A percentile compares a stretch with the other conserved stretches of the same genome.
Evolutionary conservation across 2,888 invertebrate species (phyloP).

Genomic region (Monoplex corrugatus): DNA sequence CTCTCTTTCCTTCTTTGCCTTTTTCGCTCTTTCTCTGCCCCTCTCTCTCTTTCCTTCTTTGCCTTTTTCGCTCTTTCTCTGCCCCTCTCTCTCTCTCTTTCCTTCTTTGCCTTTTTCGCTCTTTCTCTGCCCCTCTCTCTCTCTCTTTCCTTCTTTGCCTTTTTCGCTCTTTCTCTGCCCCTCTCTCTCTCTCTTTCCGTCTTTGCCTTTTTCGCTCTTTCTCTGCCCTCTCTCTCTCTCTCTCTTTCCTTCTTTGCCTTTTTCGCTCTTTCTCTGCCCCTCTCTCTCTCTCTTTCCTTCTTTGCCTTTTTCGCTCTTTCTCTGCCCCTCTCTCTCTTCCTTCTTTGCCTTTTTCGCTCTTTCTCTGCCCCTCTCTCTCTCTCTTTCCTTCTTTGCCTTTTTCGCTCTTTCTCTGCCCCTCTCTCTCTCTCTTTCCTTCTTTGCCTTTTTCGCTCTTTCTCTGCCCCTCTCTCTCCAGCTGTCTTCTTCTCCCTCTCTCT

Average conservation of each 20-base stretch:
- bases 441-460: too few species aligned
- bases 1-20: neutral
- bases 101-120: too few species aligned
- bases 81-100: too few species aligned
- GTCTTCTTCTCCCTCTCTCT: neutral
- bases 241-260: too few species aligned
- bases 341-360: neutral
- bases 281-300: neutral
- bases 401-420: conserved; percentile 30
- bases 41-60: neutral
- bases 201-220: neutral
- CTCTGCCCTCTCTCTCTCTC: neutral
- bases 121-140: neutral
- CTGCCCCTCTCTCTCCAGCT: too few species aligned
- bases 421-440: conserved; percentile 41
- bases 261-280: neutral
- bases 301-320: neutral
- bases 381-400: neutral
- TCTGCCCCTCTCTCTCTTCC: neutral
- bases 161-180: too few species aligned
- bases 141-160: neutral
- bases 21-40: neutral
- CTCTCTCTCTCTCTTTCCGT: too few species aligned
- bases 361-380: neutral
- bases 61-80: too few species aligned